A percentile compares a stretch with the other conserved stretches of the same genome.
Evolutionary conservation across 2,113 vertebrate genomes (phyloP).

Genomic region (Saguinus midas): DNA sequence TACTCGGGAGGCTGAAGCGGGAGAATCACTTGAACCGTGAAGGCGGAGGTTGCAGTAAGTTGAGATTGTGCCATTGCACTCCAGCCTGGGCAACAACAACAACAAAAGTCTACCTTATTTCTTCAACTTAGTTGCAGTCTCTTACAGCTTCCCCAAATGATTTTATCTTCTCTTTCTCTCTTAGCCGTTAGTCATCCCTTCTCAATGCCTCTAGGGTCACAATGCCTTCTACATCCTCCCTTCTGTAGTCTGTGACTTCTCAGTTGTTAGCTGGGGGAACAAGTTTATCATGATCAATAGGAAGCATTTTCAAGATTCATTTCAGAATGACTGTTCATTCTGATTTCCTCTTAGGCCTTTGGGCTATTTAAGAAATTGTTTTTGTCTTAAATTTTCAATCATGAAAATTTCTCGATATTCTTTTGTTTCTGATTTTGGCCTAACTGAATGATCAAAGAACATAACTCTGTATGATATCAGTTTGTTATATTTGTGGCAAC

Average conservation of each 20-base stretch:
- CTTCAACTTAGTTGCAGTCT: not conserved
- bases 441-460: not conserved
- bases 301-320: constrained; percentile 10
- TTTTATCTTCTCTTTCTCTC: not conserved
- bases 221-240: not conserved
- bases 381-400: not conserved
- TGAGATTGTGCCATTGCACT: too few species aligned
- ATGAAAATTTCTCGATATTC: not conserved
- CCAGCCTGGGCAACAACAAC: too few species aligned
- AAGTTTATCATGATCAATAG: not conserved
- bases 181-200: not conserved
- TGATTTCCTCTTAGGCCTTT: not conserved
- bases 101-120: not conserved
- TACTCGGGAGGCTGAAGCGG: too few species aligned
- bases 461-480: not conserved
- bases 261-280: not conserved
- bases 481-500: not conserved
- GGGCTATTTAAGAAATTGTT: not conserved
- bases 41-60: too few species aligned
- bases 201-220: not conserved
- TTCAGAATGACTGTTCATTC: not conserved
- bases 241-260: not conserved
- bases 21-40: too few species aligned
- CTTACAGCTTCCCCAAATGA: not conserved
- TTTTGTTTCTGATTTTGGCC: constrained; percentile 1